Base-by-base conservation (phyloP, 1,140 invertebrate genomes). In the Cheumatopsyche charites region DNA sequence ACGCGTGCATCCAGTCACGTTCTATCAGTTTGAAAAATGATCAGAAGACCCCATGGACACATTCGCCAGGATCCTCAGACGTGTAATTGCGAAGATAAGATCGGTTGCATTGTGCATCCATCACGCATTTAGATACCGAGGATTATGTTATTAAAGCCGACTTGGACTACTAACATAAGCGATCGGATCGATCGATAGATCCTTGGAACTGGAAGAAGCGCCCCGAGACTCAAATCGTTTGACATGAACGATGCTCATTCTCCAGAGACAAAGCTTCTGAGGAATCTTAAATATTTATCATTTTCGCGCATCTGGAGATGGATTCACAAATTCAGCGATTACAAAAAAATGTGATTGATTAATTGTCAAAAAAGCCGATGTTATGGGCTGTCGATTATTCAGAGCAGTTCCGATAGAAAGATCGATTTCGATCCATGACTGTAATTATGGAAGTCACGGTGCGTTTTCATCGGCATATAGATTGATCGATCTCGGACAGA, bases 21-120 rank as follows among this genome's bases (percentile, higher is more conserved):
- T 67, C 62, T 71, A 75, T 75, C 74, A 73, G 67, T 23, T 13
- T 45, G 74, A 75, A 73, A 75, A 75, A 75, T 75, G 74, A 75
- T 72, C 74, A 29, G 26, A 43, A 45, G 70, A 72, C 71, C 70
- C 69, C 69, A 70, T 71, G 66, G 29, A 36, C 62, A 26, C 69
- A 70, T 49, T 66, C 71, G 63, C 70, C 71, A 69, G 55, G 71
- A 72, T 73, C 74, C 70, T 52, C 70, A 67, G 19, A 55, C 61
- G 70, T 61, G 74, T 73, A 75, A 75, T 75, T 73, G 74, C 23
- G 26, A 26, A 71, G 74, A 75, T 75, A 75, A 72, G 67, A 45
- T 67, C 65, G 29, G 55, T 36, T 47, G 71, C 71, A 73, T 71
- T 71, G 62, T 73, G 69, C 74, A 73, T 71, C 74, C 71, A 71